A percentile compares a stretch with the other conserved stretches of the same genome.
phyloP scores from a whole-genome alignment of 2,888 invertebrate genomes.

The Phania funesta region DNA sequence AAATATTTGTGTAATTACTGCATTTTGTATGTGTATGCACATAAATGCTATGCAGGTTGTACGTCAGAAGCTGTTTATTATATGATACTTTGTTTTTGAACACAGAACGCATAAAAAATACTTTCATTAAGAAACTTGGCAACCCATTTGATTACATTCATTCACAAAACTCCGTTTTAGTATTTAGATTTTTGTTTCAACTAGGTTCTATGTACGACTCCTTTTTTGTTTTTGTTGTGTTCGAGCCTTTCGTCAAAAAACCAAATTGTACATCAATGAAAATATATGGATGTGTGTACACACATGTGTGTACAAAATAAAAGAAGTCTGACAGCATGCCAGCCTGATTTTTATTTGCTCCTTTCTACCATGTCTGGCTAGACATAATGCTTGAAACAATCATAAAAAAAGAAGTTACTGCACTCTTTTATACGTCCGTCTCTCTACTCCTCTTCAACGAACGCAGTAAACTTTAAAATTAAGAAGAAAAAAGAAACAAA shows the following conservation, averaged over 20 bases:
- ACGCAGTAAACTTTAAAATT: conserved; percentile 35
- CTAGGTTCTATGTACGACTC: neutral
- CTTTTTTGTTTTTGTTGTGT: conserved; percentile 37
- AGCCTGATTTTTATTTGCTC: conserved; percentile 17
- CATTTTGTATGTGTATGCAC: too few relatives aligned
- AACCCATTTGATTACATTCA: conserved; percentile 30
- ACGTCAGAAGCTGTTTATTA: neutral
- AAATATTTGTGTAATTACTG: neutral
- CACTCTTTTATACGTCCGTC: conserved; percentile 12
- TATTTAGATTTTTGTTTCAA: conserved; percentile 34
- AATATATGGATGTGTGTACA: neutral
- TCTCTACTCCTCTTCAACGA: neutral
- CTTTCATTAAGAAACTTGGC: conserved; percentile 44
- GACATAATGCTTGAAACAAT: conserved; percentile 53
- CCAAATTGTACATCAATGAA: conserved; percentile 40
- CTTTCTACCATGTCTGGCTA: conserved; percentile 38
- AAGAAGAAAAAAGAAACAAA: conserved; percentile 3
- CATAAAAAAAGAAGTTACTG: conserved; percentile 47
- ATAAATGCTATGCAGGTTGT: too few relatives aligned
- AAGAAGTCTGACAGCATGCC: conserved; percentile 22
- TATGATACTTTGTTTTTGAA: neutral
- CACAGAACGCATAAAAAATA: conserved; percentile 1
- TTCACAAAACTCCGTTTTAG: conserved; percentile 31
- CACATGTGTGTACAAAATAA: conserved; percentile 24
- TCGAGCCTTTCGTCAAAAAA: conserved; percentile 43